These are phyloP conservation scores for Nothura maculosa DNA, from an alignment of 2,797 vertebrate species.

Conservation along the genomic window DNA sequence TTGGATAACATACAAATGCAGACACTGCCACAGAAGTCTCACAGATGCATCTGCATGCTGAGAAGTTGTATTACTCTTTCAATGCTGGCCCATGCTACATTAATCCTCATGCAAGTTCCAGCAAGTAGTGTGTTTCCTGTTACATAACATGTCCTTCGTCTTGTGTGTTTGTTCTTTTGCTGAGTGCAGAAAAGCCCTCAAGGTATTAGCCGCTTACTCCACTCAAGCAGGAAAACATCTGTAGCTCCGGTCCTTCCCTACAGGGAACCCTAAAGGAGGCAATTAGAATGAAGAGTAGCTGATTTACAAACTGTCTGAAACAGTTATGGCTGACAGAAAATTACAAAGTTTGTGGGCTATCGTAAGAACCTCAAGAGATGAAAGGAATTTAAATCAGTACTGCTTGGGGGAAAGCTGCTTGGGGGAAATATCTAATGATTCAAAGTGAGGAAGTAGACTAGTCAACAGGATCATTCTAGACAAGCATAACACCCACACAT, in stretches of 20 bases:
- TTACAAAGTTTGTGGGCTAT: background rate
- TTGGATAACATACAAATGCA: background rate
- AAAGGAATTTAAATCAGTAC: background rate
- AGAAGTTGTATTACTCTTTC: background rate
- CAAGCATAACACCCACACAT: slow-evolving; percentile 29
- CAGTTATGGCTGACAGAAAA: slow-evolving; percentile 26
- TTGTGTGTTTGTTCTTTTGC: rapidly evolving
- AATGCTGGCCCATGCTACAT: background rate
- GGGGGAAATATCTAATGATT: slow-evolving; percentile 49
- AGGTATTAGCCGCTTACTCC: background rate
- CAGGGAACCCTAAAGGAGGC: background rate
- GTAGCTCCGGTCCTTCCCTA: background rate
- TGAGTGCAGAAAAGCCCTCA: slow-evolving; percentile 5
- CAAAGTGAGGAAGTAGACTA: slow-evolving; percentile 63
- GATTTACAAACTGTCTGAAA: background rate
- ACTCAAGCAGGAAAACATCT: background rate
- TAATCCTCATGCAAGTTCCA: slow-evolving; percentile 1
- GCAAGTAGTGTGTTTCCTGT: slow-evolving; percentile 50
- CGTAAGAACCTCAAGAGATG: background rate
- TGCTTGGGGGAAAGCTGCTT: too few relatives aligned
- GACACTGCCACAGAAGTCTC: background rate
- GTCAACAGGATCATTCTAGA: slow-evolving; percentile 17
- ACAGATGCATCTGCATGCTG: background rate
- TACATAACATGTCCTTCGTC: background rate
- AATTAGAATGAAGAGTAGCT: background rate